phyloP scores from a whole-genome alignment of 2,113 vertebrate species.

The Syngnathoides biaculeatus region DNA sequence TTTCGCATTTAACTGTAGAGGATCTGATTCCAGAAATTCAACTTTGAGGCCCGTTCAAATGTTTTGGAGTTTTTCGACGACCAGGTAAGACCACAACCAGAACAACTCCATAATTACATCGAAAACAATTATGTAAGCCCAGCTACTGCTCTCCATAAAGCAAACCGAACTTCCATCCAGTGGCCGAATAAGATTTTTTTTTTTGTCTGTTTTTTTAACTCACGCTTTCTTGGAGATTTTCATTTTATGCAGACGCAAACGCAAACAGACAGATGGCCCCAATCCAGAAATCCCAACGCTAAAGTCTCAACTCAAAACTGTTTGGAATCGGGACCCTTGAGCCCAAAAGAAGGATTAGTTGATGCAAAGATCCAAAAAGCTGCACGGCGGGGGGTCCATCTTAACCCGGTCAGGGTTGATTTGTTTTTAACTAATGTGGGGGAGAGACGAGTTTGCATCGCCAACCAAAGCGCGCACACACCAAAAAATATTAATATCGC shows the following conservation, averaged over 20 bases:
- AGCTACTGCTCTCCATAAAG: background rate
- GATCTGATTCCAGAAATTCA: no score
- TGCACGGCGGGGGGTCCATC: background rate
- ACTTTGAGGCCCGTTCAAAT: background rate
- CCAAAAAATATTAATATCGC: background rate
- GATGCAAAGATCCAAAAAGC: slow-evolving; percentile 47
- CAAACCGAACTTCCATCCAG: background rate
- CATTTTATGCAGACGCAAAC: background rate
- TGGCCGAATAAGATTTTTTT: background rate
- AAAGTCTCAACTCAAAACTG: slow-evolving; percentile 39
- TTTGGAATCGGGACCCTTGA: slow-evolving; percentile 37
- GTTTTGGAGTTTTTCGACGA: background rate
- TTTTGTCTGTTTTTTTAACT: background rate
- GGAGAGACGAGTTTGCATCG: background rate
- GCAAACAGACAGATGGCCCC: slow-evolving; percentile 27
- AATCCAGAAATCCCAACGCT: slow-evolving; percentile 24
- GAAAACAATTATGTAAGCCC: background rate
- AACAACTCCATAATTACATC: background rate
- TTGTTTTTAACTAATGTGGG: slow-evolving; percentile 4
- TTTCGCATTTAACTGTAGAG: no score
- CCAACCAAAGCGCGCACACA: slow-evolving; percentile 1
- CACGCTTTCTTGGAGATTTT: background rate
- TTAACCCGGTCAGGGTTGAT: slow-evolving; percentile 31
- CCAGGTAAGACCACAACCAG: background rate
- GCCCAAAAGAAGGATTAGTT: slow-evolving; percentile 49